Evolutionary conservation across 2,888 invertebrate species (phyloP).

Genomic region (Meloe dianella): DNA sequence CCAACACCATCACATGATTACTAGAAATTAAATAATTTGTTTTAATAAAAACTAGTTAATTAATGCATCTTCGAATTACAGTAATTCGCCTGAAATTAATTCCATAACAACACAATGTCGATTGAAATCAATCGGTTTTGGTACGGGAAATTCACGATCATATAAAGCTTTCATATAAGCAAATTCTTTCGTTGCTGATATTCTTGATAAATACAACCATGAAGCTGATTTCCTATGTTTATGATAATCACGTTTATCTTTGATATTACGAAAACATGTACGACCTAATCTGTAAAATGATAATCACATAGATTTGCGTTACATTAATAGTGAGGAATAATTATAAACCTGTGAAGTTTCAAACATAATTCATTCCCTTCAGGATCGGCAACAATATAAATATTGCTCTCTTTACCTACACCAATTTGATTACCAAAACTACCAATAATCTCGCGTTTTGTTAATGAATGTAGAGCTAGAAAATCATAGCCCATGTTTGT

Average conservation of each 20-base stretch:
- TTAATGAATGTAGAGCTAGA: constrained; percentile 87
- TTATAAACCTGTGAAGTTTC: constrained; percentile 77
- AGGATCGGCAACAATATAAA: constrained; percentile 86
- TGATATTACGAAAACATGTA: constrained; percentile 94
- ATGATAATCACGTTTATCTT: constrained; percentile 96
- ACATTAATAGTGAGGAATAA: neutral
- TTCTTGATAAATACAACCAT: constrained; percentile 95
- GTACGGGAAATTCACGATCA: constrained; percentile 91
- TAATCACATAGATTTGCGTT: neutral
- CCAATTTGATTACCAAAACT: constrained; percentile 99
- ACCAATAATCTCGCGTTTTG: constrained; percentile 75
- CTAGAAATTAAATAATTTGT: constrained; percentile 47
- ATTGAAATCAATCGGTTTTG: constrained; percentile 92
- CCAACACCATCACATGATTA: constrained; percentile 67
- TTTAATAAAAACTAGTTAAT: constrained; percentile 12
- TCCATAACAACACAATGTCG: constrained; percentile 97
- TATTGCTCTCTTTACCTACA: constrained; percentile 98
- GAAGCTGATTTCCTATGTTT: constrained; percentile 86
- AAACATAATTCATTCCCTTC: constrained; percentile 83
- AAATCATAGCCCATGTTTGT: constrained; percentile 98
- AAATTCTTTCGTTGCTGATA: constrained; percentile 97
- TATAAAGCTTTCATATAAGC: constrained; percentile 95
- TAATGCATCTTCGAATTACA: constrained; percentile 69
- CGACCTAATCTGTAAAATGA: constrained; percentile 75
- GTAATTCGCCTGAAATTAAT: constrained; percentile 79